Evolutionary conservation across 1,140 invertebrate species (phyloP).

Genomic region (Papilio machaon): DNA sequence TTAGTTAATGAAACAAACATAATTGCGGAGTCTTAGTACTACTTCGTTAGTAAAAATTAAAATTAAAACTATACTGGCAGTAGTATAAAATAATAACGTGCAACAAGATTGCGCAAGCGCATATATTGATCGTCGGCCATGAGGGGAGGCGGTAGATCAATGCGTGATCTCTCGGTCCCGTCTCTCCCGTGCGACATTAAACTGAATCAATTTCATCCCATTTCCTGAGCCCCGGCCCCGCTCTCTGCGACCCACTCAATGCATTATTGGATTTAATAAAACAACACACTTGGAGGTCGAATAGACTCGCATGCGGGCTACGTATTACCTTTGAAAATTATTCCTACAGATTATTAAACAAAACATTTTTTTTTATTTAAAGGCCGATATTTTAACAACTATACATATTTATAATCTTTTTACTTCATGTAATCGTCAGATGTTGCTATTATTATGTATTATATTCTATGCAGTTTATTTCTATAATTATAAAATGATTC

Average conservation of each 20-base stretch:
- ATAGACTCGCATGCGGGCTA: conserved; percentile 51
- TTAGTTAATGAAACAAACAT: not conserved
- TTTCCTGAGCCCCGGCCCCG: conserved; percentile 71
- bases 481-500: not conserved
- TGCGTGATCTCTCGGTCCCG: conserved; percentile 38
- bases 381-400: not conserved
- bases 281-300: conserved; percentile 64
- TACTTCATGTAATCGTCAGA: not conserved
- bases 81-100: not conserved
- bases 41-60: not conserved
- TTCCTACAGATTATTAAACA: not conserved
- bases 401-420: not conserved
- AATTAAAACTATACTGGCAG: not conserved
- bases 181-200: conserved; percentile 59
- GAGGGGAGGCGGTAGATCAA: conserved; percentile 23
- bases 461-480: not conserved
- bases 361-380: not conserved
- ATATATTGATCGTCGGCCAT: not conserved
- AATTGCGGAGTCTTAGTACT: not conserved
- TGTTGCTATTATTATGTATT: not conserved
- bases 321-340: conserved; percentile 5
- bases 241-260: conserved; percentile 61
- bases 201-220: conserved; percentile 76
- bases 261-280: conserved; percentile 72
- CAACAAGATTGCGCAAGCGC: conserved; percentile 6